Conservation (phyloP, 2,113 vertebrate species). For the Thymallus thymallus region DNA sequence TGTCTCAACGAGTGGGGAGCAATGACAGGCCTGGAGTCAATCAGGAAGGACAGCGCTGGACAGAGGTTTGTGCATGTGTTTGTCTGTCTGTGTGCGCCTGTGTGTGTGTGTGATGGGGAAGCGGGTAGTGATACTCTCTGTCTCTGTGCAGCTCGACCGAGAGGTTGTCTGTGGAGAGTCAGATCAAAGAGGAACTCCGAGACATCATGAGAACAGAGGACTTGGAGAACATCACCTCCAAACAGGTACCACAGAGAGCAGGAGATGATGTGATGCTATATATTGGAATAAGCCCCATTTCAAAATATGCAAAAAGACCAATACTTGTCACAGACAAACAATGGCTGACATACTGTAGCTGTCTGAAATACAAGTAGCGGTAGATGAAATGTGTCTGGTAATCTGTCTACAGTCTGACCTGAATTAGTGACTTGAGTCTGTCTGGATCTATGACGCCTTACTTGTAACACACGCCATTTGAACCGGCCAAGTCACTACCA, state of each 20-base stretch:
- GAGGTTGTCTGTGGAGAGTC: constrained; percentile 75
- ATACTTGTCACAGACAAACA: no score
- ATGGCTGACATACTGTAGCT: no score
- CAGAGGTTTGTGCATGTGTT: constrained; percentile 40
- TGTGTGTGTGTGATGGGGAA: no score
- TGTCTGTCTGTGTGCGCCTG: no score
- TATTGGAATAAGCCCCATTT: no score
- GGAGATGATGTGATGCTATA: no score
- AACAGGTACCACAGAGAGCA: constrained; percentile 75
- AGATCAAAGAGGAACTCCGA: constrained; percentile 83
- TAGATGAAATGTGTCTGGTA: no score
- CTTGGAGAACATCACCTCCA: constrained; percentile 89
- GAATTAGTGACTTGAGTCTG: background rate
- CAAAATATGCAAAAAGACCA: no score
- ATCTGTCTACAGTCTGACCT: no score
- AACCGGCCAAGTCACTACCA: background rate
- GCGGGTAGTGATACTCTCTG: background rate
- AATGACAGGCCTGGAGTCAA: constrained; percentile 86
- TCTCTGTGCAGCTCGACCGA: constrained; percentile 62
- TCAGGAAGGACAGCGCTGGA: constrained; percentile 71
- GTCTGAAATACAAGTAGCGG: no score
- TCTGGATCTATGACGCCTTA: background rate
- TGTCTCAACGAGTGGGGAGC: constrained; percentile 90
- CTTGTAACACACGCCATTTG: background rate
- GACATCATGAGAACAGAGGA: constrained; percentile 86